Evolutionary conservation across 2,113 vertebrate species (phyloP).

Genomic region (Turnix velox): DNA sequence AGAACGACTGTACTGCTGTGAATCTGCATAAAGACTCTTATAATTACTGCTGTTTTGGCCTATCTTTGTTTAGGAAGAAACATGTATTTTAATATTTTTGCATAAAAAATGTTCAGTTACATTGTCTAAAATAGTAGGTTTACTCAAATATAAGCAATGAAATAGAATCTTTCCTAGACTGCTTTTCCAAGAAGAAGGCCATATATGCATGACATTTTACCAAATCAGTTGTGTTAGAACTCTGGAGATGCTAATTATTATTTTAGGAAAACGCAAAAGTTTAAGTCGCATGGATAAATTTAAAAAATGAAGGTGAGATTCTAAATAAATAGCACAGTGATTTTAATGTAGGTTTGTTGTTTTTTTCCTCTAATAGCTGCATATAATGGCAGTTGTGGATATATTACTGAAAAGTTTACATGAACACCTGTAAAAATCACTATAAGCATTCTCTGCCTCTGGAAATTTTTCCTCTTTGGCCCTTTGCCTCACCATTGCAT

Average conservation of each 20-base stretch:
- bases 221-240: neutral
- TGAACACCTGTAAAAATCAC: neutral
- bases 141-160: constrained; percentile 36
- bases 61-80: constrained; percentile 35
- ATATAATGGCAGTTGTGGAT: neutral
- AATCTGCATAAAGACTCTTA: constrained; percentile 54
- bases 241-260: neutral
- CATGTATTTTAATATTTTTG: constrained; percentile 33
- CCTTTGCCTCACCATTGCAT: neutral
- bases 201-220: neutral
- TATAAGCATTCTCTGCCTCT: neutral
- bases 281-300: neutral
- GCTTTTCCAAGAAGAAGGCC: neutral
- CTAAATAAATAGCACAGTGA: neutral
- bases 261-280: neutral
- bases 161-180: constrained; percentile 24
- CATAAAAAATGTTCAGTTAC: neutral
- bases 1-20: constrained; percentile 23
- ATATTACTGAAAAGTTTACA: neutral
- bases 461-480: neutral
- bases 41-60: constrained; percentile 49
- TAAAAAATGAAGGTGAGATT: neutral
- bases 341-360: neutral
- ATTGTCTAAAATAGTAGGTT: neutral
- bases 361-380: neutral